These are phyloP conservation scores for Drosophila biarmipes DNA, from an alignment of 1,140 invertebrate genomes.

Conservation along the genomic window DNA sequence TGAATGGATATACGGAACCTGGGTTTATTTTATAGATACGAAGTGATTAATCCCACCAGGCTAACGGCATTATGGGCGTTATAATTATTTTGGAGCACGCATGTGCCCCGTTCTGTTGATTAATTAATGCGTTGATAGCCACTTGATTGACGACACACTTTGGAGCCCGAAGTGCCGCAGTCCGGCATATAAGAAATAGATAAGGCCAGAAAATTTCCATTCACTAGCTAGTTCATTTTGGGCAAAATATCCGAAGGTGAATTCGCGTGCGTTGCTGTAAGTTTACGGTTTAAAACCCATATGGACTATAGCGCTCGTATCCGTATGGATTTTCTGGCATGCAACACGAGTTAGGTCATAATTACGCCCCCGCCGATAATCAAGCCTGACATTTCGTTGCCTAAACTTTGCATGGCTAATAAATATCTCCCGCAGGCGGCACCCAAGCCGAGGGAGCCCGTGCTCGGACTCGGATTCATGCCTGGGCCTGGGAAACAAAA, in stretches of 20 bases:
- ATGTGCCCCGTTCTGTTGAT: constrained; percentile 59
- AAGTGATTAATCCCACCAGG: constrained; percentile 22
- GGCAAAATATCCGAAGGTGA: constrained; percentile 2
- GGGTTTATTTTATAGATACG: constrained; percentile 13
- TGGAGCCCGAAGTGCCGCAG: not conserved
- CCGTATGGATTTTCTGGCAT: constrained; percentile 64
- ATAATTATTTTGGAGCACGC: constrained; percentile 68
- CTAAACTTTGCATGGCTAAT: constrained; percentile 50
- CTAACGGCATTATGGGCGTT: constrained; percentile 42
- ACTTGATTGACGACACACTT: constrained; percentile 44
- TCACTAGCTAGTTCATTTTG: constrained; percentile 2
- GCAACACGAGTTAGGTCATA: constrained; percentile 64
- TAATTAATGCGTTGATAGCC: constrained; percentile 60
- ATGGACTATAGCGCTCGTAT: constrained; percentile 23
- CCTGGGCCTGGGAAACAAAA: constrained; percentile 49
- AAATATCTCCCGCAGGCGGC: constrained; percentile 10
- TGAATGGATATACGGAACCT: constrained; percentile 12
- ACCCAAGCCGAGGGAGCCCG: not conserved
- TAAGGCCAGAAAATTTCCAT: not conserved
- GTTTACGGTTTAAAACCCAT: constrained; percentile 51
- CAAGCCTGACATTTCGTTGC: constrained; percentile 71
- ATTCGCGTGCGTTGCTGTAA: constrained; percentile 33
- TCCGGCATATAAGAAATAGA: constrained; percentile 22
- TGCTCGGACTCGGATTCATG: not conserved
- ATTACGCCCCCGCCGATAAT: constrained; percentile 67